Conservation (phyloP, 2,888 invertebrate genomes). For the Athalia rosae region DNA sequence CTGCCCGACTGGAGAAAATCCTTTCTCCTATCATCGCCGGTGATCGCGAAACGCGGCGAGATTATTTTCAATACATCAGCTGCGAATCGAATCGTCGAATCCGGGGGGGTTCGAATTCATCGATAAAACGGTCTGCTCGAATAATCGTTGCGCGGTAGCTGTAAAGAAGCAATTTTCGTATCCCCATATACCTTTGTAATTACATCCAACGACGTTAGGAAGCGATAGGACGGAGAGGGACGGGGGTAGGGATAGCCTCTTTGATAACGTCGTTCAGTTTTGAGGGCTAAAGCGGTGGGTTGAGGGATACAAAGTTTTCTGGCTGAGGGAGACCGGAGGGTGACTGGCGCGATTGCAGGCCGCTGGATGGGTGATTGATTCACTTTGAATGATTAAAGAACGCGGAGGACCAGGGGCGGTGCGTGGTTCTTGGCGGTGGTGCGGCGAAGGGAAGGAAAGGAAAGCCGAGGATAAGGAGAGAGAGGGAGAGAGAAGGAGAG, state of each 20-base stretch:
- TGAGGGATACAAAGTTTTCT: conserved; percentile 44
- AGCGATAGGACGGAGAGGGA: conserved; percentile 24
- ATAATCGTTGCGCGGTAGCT: conserved; percentile 28
- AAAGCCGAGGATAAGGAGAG: conserved; percentile 28
- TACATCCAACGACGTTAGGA: conserved; percentile 39
- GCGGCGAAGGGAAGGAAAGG: conserved; percentile 46
- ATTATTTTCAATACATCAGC: not conserved
- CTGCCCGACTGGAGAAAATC: conserved; percentile 35
- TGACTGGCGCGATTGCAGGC: conserved; percentile 68
- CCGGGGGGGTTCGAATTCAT: not conserved
- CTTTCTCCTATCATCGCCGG: conserved; percentile 47
- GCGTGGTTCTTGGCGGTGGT: conserved; percentile 42
- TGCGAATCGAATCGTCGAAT: not conserved
- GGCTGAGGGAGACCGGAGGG: conserved; percentile 64
- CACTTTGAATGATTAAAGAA: conserved; percentile 73
- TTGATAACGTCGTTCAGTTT: conserved; percentile 64
- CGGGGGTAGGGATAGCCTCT: conserved; percentile 49
- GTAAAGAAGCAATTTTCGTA: conserved; percentile 35
- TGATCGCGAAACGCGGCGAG: not conserved
- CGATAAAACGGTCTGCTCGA: not conserved
- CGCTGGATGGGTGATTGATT: conserved; percentile 72
- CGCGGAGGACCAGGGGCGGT: conserved; percentile 59
- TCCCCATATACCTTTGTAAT: conserved; percentile 51
- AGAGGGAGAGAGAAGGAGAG: conserved; percentile 52
- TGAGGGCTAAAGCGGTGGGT: conserved; percentile 49